Base-by-base conservation (phyloP, 2,113 vertebrate species). In the Riparia riparia region DNA sequence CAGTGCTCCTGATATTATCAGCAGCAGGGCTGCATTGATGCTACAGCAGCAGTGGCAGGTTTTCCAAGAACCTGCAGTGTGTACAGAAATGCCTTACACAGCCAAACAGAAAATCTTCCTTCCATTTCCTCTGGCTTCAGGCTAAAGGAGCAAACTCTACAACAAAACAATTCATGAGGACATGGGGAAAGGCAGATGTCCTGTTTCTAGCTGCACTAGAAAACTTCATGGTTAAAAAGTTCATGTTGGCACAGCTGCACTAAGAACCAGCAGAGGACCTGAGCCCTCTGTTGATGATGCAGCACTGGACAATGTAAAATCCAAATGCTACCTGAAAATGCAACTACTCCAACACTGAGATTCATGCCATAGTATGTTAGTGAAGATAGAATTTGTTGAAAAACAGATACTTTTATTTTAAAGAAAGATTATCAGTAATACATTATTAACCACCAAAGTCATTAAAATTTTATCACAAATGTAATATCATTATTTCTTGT, bases 101-200 rank as follows among this genome's bases (percentile, higher is more conserved):
- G 61, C 49, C 86, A 79, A 84, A 94, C 41, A 79, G 47, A 76
- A 93, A 96, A 94, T 45, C 89, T 71, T 91, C 73, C 84, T 91
- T 93, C 86, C 56, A 50, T 72, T 72, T 90, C 83, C 89, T 82
- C 93, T 45, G 77, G 89, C 86, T 96, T 81, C 83, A 79, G 51
- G 86, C 56, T 44, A 92, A 94, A 82, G 93, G 3, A 84, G 91
- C 53, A 76, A 89, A 82, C n/a, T 85, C 81, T 89, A 82, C 84
- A 93, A 49, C 73, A 96, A 84, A 73, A 89, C 5, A 5, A 74
- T 11, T 56, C 28, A 24, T 2, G 37, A 89, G 66, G 25, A 24
- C 69, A 14, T 0, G 53, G 77, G 53, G 60, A 76, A 70, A 82
- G 69, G 64, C 50, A 86, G 83, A 71, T 84, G 82, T 32, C 32